These are phyloP conservation scores for Macrobrachium nipponense DNA, from an alignment of 1,140 invertebrate genomes.

Conservation along the genomic window DNA sequence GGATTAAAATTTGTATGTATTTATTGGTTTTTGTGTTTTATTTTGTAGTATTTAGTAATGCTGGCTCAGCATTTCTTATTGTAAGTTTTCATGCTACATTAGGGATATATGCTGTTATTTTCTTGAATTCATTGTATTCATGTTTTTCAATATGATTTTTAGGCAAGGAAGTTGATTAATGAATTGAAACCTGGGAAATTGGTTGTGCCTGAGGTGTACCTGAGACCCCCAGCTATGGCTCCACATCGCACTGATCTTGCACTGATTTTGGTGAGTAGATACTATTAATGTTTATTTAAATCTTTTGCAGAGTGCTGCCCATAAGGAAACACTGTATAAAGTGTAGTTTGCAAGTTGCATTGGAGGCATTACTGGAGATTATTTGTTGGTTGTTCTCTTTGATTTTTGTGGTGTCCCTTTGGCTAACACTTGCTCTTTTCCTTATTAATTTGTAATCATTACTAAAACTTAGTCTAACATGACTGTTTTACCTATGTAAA, in stretches of 20 bases:
- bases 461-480: no score
- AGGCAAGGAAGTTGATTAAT: constrained; percentile 94
- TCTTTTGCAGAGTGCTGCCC: neutral
- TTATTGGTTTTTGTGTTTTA: neutral
- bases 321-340: neutral
- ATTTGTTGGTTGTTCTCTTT: no score
- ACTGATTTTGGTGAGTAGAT: constrained; percentile 72
- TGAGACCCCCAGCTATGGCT: constrained; percentile 75
- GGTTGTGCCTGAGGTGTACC: constrained; percentile 88
- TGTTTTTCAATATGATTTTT: neutral
- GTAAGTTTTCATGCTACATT: no score
- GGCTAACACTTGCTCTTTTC: no score
- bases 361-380: no score
- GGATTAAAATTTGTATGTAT: neutral
- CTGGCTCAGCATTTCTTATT: no score
- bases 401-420: no score
- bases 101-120: neutral
- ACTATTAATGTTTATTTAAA: neutral
- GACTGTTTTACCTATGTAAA: no score
- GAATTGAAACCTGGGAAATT: constrained; percentile 89
- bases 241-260: constrained; percentile 77
- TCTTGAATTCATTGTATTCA: neutral
- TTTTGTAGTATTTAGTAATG: no score
- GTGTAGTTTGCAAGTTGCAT: no score
- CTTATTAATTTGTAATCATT: no score